Evolutionary conservation across 2,113 vertebrate genomes (phyloP).

Genomic region (Hyperopisus bebe): DNA sequence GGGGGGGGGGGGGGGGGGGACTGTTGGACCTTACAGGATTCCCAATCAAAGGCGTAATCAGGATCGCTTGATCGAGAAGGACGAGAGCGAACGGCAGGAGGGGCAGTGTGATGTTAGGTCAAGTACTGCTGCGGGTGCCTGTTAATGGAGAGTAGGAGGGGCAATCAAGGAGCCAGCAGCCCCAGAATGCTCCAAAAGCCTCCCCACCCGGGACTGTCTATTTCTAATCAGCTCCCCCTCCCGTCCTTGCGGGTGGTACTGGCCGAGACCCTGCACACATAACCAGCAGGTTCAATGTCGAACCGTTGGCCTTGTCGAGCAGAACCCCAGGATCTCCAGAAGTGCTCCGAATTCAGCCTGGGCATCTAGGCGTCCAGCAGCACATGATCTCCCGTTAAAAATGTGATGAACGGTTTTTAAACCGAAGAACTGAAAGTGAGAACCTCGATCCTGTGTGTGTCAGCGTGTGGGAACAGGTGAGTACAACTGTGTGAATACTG

Average conservation of each 20-base stretch:
- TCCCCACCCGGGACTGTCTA: neutral
- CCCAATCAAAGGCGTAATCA: neutral
- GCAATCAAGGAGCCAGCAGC: neutral
- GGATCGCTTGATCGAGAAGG: neutral
- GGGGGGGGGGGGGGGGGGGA: neutral
- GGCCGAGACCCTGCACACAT: neutral
- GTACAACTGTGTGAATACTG: neutral
- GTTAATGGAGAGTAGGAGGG: neutral
- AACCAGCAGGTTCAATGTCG: neutral
- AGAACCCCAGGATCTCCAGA: neutral
- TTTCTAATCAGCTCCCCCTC: neutral
- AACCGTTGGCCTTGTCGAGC: neutral
- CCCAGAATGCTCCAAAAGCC: neutral
- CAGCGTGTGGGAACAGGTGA: neutral
- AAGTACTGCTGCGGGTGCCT: neutral
- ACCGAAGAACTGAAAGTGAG: neutral
- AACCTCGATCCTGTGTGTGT: neutral
- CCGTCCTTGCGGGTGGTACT: neutral
- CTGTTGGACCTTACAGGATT: neutral
- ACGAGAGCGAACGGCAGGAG: neutral
- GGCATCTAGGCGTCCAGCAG: neutral
- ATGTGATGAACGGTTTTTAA: neutral
- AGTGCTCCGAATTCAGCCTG: neutral
- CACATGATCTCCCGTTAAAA: neutral
- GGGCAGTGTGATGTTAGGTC: neutral